Evolutionary conservation across 2,113 vertebrate genomes (phyloP).

Genomic region (Piliocolobus tephrosceles): DNA sequence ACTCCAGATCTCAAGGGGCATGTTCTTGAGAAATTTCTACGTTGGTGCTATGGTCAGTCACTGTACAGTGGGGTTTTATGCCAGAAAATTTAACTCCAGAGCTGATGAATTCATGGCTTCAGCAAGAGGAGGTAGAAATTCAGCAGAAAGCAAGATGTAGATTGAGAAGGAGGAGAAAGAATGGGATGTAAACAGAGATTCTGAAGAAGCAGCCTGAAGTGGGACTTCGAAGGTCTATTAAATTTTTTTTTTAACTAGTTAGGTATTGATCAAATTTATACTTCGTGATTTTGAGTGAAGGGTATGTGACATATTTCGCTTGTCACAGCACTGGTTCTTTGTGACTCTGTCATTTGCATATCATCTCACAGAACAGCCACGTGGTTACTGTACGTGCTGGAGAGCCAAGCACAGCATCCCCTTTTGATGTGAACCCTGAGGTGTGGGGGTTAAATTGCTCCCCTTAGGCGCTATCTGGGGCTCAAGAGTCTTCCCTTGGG

Average conservation of each 20-base stretch:
- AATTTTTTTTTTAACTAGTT: background rate
- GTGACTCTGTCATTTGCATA: background rate
- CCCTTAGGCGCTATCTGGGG: rapidly evolving
- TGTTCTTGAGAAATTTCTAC: background rate
- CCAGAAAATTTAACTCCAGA: background rate
- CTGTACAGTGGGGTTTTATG: background rate
- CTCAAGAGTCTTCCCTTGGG: rapidly evolving
- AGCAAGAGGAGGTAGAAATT: background rate
- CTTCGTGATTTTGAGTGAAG: background rate
- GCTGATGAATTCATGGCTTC: background rate
- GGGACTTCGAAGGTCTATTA: rapidly evolving
- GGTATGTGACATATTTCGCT: background rate
- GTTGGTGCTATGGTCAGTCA: background rate
- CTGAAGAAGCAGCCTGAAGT: background rate
- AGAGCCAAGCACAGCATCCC: background rate
- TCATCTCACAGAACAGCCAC: background rate
- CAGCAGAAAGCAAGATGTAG: rapidly evolving
- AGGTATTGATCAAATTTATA: background rate
- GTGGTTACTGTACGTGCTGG: rapidly evolving
- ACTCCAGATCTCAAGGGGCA: background rate
- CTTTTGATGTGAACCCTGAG: rapidly evolving
- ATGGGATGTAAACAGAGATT: background rate
- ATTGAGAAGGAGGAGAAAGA: background rate
- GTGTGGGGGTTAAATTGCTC: rapidly evolving
- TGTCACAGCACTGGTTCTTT: background rate